Conservation (phyloP, 1,140 invertebrate genomes). For the Trissolcus basalis region DNA sequence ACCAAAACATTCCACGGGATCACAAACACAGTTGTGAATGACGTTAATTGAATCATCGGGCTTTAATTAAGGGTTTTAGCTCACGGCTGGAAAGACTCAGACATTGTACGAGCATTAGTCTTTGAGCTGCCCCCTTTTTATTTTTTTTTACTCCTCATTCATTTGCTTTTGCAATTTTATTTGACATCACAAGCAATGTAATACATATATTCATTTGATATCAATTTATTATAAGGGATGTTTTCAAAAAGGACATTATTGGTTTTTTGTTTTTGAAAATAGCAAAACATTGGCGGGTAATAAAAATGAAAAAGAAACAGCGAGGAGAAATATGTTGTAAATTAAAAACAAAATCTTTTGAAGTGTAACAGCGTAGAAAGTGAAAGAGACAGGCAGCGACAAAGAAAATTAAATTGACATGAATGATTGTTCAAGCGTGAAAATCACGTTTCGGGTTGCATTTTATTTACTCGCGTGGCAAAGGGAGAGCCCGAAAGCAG, state of each 20-base stretch:
- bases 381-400: background rate
- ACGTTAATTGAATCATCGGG: slow-evolving; percentile 47
- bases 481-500: slow-evolving; percentile 3
- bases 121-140: background rate
- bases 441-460: background rate
- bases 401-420: background rate
- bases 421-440: background rate
- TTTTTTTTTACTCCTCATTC: background rate
- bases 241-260: too few species aligned
- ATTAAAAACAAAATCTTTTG: background rate
- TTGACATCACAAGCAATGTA: too few species aligned
- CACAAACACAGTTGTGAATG: slow-evolving; percentile 39
- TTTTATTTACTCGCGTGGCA: background rate
- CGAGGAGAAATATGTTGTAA: too few species aligned
- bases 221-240: too few species aligned
- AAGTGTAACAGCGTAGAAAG: background rate
- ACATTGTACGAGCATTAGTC: background rate
- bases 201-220: too few species aligned
- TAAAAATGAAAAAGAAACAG: too few species aligned
- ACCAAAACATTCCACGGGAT: slow-evolving; percentile 44
- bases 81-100: background rate
- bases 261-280: too few species aligned
- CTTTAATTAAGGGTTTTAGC: slow-evolving; percentile 11
- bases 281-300: too few species aligned
- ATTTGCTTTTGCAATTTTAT: too few species aligned